These are phyloP conservation scores for Sphaerodactylus townsendi DNA, from an alignment of 2,113 vertebrate genomes.

Conservation along the genomic window DNA sequence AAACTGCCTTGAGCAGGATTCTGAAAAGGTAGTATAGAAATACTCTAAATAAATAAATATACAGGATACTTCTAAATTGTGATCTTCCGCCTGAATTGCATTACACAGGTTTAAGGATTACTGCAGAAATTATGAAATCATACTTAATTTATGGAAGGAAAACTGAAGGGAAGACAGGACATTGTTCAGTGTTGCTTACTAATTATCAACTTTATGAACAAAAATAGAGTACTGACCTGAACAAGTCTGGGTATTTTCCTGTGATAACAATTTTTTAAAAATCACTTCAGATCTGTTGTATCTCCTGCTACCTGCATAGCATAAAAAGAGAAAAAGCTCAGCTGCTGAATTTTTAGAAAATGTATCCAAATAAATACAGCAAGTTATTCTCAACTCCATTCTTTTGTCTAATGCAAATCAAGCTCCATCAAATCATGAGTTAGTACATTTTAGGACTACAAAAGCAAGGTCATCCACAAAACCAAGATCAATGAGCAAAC, in stretches of 20 bases:
- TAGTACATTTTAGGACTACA: constrained; percentile 3
- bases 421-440: neutral
- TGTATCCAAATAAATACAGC: constrained; percentile 1
- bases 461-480: neutral
- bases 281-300: neutral
- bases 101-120: no score
- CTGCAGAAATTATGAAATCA: no score
- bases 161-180: no score
- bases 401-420: neutral
- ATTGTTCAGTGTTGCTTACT: no score
- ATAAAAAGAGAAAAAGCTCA: constrained; percentile 13
- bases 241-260: no score
- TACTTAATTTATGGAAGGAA: no score
- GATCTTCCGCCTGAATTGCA: no score
- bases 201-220: no score
- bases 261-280: neutral
- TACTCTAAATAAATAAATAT: neutral
- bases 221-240: no score
- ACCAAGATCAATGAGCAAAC: constrained; percentile 7
- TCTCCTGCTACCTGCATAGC: neutral
- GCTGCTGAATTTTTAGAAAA: constrained; percentile 41
- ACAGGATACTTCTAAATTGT: no score
- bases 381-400: constrained; percentile 27
- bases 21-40: no score
- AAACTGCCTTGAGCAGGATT: no score